These are phyloP conservation scores for Urophycis tenuis DNA, from an alignment of 2,797 vertebrate species.

Conservation along the genomic window DNA sequence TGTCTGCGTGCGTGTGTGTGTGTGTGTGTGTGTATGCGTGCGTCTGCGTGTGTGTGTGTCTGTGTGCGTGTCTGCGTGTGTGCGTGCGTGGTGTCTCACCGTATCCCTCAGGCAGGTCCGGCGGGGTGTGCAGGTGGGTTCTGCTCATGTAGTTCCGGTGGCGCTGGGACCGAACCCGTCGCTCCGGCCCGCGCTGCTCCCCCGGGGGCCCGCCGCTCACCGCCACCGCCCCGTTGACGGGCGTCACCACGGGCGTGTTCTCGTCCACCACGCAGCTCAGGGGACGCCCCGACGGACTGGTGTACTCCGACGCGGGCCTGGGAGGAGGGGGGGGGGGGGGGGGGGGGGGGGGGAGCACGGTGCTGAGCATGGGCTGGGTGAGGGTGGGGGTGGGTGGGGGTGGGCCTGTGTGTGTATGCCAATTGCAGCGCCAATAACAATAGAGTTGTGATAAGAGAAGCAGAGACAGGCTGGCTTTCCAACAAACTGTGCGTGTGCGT, in stretches of 20 bases:
- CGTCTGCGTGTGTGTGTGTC: background rate
- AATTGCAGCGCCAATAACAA: slow-evolving; percentile 11
- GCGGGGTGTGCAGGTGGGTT: slow-evolving; percentile 95
- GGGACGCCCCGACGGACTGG: slow-evolving; percentile 84
- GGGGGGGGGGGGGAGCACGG: background rate
- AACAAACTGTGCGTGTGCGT: slow-evolving; percentile 12
- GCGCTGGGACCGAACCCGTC: slow-evolving; percentile 89
- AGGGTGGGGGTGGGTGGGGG: background rate
- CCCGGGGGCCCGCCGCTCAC: slow-evolving; percentile 72
- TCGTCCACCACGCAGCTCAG: slow-evolving; percentile 96
- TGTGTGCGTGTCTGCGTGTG: background rate
- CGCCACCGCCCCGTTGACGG: slow-evolving; percentile 81
- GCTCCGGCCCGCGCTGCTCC: slow-evolving; percentile 84
- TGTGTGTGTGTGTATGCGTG: too few relatives aligned
- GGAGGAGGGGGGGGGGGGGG: background rate
- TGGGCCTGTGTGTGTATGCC: background rate
- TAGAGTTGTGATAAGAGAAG: slow-evolving; percentile 44
- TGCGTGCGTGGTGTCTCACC: slow-evolving; percentile 60
- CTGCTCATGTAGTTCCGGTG: slow-evolving; percentile 99
- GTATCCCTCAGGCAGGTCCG: slow-evolving; percentile 94
- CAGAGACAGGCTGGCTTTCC: slow-evolving; percentile 34
- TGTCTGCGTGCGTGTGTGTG: slow-evolving; percentile 55
- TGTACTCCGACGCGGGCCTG: slow-evolving; percentile 95
- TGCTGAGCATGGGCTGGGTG: too few relatives aligned
- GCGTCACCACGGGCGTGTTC: slow-evolving; percentile 81